A percentile compares a stretch with the other conserved stretches of the same genome.
phyloP scores from a whole-genome alignment of 1,140 invertebrate genomes.

The Heliconius congener region DNA sequence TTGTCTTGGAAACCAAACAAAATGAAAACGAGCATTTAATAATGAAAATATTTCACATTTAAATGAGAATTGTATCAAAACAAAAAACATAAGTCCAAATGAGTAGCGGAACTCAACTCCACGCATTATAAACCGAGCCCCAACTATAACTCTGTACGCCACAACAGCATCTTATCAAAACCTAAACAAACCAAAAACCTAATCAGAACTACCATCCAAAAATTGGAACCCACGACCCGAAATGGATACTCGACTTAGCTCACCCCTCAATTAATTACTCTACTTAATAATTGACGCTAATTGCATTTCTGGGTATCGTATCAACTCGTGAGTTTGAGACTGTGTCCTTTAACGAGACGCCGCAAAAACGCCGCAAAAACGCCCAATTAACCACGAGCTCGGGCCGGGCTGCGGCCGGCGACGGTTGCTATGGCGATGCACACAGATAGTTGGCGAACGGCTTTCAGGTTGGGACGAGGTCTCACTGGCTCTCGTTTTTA shows the following conservation, averaged over 20 bases:
- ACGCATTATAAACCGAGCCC: no score
- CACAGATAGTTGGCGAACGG: conserved; percentile 55
- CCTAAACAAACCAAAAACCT: no score
- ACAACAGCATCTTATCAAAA: no score
- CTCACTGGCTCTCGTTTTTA: conserved; percentile 7
- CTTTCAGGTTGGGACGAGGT: neutral
- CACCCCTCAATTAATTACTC: conserved; percentile 9
- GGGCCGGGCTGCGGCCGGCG: neutral
- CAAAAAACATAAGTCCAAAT: no score
- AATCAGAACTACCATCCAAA: neutral
- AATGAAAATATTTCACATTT: no score
- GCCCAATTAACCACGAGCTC: conserved; percentile 49
- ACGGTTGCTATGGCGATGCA: conserved; percentile 56
- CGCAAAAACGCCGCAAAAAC: conserved; percentile 48
- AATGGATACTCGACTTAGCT: neutral
- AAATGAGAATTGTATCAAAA: no score
- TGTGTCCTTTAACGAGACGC: conserved; percentile 44
- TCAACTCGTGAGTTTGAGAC: conserved; percentile 40
- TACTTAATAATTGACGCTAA: conserved; percentile 33
- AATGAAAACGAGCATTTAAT: no score
- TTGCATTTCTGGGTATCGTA: conserved; percentile 35
- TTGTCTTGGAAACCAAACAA: no score
- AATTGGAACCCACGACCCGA: neutral
- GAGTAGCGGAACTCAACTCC: no score
- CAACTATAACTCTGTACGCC: no score